Base-by-base conservation (phyloP, 2,797 vertebrate species). In the Threskiornis aethiopicus region DNA sequence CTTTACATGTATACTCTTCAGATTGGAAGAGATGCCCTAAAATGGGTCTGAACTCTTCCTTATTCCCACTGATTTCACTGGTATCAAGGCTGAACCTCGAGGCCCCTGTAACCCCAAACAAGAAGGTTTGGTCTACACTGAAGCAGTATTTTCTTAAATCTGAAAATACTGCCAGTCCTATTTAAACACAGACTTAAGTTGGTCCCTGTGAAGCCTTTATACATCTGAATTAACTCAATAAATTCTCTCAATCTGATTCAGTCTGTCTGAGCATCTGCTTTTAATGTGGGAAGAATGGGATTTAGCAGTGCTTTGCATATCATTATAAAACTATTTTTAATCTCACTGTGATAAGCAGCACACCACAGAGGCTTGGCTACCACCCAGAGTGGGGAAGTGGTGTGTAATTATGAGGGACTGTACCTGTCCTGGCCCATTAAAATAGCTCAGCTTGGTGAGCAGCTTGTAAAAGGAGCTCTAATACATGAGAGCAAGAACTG, bases 291-390 rank as follows among this genome's bases (percentile, higher is more conserved):
- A 69, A 91, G 49, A 90, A 80, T 0, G 5, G 51, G 61, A 84
- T 94, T 89, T 83, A 92, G 69, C 76, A 89, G 66, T 1, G 5
- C 31, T 96, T 93, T 75, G 55, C 46, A 25, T 96, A 65, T 51
- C 39, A 19, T 85, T 87, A 58, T 92, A 89, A 96, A 95, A 71
- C 65, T 92, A 73, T 83, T 94, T 91, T 96, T 92, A 92, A 93
- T 94, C 75, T 90, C 0, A 0, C 54, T 62, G 37, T 61, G 94
- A 96, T 89, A 94, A 95, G 52, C 37, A 72, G 31, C 61, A 78
- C 29, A 37, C 44, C 19, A 80, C 66, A 83, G 59, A 84, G 75
- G 19, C 59, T 92, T 94, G 88, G 90, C 67, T 87, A 16, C 57
- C 33, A 14, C 33, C 77, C 44, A 70, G 59, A 59, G 13, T 39